A percentile compares a stretch with the other conserved stretches of the same genome.
Evolutionary conservation across 2,888 invertebrate genomes (phyloP).

Genomic region (Rutpela maculata): DNA sequence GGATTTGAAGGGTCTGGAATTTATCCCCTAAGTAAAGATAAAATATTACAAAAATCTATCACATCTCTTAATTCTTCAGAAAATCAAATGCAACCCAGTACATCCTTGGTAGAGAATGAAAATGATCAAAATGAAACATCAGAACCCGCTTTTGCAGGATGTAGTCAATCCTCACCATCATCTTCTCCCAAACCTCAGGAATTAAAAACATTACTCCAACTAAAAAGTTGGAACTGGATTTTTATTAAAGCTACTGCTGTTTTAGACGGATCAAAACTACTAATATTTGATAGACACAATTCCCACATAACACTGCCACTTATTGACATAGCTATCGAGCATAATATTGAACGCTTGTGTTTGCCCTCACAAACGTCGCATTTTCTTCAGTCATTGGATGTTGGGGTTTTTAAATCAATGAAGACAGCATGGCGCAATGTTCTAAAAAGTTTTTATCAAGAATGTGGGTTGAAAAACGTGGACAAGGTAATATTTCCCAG

Average conservation of each 20-base stretch:
- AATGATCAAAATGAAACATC: background rate
- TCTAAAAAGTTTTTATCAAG: too few species aligned
- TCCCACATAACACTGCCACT: too few species aligned
- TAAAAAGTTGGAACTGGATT: background rate
- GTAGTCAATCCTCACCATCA: background rate
- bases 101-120: background rate
- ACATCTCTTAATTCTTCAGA: background rate
- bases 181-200: background rate
- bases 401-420: background rate
- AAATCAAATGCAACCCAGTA: background rate
- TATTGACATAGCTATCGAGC: too few species aligned
- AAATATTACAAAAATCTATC: background rate
- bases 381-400: too few species aligned
- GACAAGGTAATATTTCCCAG: constrained; percentile 1
- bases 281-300: too few species aligned
- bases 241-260: too few species aligned
- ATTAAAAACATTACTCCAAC: background rate
- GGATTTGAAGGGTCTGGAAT: background rate
- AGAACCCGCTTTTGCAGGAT: background rate
- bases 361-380: too few species aligned
- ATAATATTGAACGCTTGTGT: too few species aligned
- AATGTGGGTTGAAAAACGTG: background rate
- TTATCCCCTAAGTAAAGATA: background rate
- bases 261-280: too few species aligned
- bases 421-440: background rate